Base-by-base conservation (phyloP, 1,140 invertebrate species). In the Centruroides sculpturatus region DNA sequence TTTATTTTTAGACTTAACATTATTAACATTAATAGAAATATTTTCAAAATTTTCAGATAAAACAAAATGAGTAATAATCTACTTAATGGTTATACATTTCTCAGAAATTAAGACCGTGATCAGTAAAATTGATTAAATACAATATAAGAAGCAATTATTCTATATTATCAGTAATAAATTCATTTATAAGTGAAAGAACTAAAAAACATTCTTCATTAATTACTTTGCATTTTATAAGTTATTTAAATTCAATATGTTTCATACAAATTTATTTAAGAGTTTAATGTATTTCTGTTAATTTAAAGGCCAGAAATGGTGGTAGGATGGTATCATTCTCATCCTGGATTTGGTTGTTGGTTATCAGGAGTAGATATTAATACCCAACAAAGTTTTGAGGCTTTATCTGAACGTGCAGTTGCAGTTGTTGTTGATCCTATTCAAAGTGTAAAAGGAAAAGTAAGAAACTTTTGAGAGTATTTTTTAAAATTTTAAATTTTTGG, bases 371-470 rank as follows among this genome's bases (percentile, higher is more conserved):
- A 99, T 77, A 99, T 99, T 66, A 99, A 99, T 70, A 99, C 97
- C 10, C 97, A 99, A 73, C 96, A 99, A 72, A 97, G 92, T 66
- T 99, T 99, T 77, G 97, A 99, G 78, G 94, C 95, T 8, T 77
- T 99, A 1, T 96, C 92, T 55, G 95, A 99, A 73, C 78, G 97
- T 72, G 97, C 96, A 35, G 97, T 99, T 0, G 97, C 97, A 65
- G 97, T 99, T 66, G 97, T 99, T 5, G 94, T 99, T 53, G 97
- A 99, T 79, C 96, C 97, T 5, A 99, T 99, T 73, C 97, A 99
- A 73, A 96, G 92, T 63, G 97, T 99, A 0, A 99, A 99, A 78
- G 94, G 83, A 72, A 81, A 82, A 70, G 78, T 80, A 61, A 59
- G 50, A 41, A 41, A 51, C 6, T 51, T 34, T 10, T 10, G 23